Evolutionary conservation across 2,888 invertebrate species (phyloP).

Genomic region (Stictocephala bisonia): DNA sequence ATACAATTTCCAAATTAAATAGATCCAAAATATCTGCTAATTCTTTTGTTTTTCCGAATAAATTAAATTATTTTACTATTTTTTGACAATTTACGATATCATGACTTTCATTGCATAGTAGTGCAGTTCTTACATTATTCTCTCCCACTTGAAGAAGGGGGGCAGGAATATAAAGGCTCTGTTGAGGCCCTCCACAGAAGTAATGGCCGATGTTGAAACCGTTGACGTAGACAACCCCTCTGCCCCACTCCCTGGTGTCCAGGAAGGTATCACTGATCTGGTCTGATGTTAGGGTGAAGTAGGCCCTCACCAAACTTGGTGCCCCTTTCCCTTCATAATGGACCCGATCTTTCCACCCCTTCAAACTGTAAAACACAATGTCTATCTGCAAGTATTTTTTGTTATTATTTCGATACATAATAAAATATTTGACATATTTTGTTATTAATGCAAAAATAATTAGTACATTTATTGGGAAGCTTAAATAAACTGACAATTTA

Average conservation of each 20-base stretch:
- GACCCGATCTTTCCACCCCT: slow-evolving; percentile 61
- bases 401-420: too few species aligned
- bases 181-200: slow-evolving; percentile 86
- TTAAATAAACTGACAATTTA: too few species aligned
- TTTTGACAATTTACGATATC: too few species aligned
- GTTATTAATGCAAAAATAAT: too few species aligned
- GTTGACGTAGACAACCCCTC: slow-evolving; percentile 87
- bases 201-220: slow-evolving; percentile 89
- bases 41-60: neutral
- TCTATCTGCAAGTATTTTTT: too few species aligned
- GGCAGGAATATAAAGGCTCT: slow-evolving; percentile 85
- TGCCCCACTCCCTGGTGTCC: slow-evolving; percentile 84
- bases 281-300: slow-evolving; percentile 65
- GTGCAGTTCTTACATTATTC: slow-evolving; percentile 66
- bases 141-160: slow-evolving; percentile 72
- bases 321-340: slow-evolving; percentile 62
- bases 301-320: slow-evolving; percentile 70
- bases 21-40: neutral
- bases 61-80: too few species aligned
- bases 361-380: slow-evolving; percentile 57
- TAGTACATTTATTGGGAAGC: too few species aligned
- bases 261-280: slow-evolving; percentile 79
- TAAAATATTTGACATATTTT: too few species aligned
- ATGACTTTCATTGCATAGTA: neutral
- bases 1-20: neutral